Conservation (phyloP, 2,113 vertebrate species). For the Dasyurus viverrinus region DNA sequence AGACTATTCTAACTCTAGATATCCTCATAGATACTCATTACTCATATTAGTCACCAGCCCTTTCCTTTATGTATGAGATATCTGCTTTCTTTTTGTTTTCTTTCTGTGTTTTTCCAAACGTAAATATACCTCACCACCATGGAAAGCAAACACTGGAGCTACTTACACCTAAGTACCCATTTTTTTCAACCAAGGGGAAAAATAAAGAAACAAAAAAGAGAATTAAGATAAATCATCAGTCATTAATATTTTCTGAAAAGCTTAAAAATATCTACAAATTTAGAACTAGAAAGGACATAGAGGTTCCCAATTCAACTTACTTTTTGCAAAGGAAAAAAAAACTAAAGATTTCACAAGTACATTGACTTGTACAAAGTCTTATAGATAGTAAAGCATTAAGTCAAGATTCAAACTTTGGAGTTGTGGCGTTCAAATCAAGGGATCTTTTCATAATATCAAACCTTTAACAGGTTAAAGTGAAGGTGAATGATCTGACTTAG, state of each 20-base stretch:
- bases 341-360: too few relatives aligned
- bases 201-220: neutral
- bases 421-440: neutral
- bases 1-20: neutral
- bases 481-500: neutral
- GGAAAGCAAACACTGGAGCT: neutral
- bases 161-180: neutral
- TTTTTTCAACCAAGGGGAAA: neutral
- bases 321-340: too few relatives aligned
- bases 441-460: neutral
- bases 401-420: too few relatives aligned
- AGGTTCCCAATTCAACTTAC: too few relatives aligned
- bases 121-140: neutral
- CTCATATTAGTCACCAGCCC: neutral
- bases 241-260: neutral
- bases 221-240: neutral
- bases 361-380: too few relatives aligned
- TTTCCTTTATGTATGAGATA: neutral
- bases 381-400: too few relatives aligned
- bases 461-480: neutral
- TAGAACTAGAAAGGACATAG: too few relatives aligned
- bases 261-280: neutral
- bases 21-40: neutral
- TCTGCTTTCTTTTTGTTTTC: neutral
- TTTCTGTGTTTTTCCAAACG: neutral